These are phyloP conservation scores for Alectoris magna DNA, from an alignment of 2,797 vertebrate species.

Conservation along the genomic window DNA sequence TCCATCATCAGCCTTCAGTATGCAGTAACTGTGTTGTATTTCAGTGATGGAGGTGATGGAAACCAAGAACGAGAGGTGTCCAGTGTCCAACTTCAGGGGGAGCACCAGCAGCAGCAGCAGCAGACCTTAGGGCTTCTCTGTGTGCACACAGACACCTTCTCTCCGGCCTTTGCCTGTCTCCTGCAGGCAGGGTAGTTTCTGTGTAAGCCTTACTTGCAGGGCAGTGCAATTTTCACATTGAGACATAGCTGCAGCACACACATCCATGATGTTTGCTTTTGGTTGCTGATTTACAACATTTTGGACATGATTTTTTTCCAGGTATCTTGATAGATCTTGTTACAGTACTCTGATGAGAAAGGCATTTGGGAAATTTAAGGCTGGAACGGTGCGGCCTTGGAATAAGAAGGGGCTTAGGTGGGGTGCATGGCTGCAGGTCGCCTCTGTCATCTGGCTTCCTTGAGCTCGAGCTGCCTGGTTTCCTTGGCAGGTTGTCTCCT, in stretches of 20 bases:
- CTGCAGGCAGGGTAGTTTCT: background rate
- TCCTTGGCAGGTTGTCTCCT: background rate
- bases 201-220: background rate
- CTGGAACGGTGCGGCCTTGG: background rate
- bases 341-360: background rate
- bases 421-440: background rate
- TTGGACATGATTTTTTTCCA: background rate
- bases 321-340: background rate
- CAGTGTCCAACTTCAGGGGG: background rate
- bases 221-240: background rate
- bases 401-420: background rate
- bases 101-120: background rate
- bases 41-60: background rate
- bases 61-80: background rate
- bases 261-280: background rate
- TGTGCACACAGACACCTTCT: fast-evolving
- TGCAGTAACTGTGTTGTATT: background rate
- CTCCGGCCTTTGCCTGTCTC: background rate
- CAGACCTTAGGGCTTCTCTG: background rate
- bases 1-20: background rate
- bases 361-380: background rate
- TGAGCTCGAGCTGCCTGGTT: background rate
- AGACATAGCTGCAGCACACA: background rate
- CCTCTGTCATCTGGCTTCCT: fast-evolving
- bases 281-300: background rate